These are phyloP conservation scores for Podarcis raffonei DNA, from an alignment of 2,113 vertebrate species.

Conservation along the genomic window DNA sequence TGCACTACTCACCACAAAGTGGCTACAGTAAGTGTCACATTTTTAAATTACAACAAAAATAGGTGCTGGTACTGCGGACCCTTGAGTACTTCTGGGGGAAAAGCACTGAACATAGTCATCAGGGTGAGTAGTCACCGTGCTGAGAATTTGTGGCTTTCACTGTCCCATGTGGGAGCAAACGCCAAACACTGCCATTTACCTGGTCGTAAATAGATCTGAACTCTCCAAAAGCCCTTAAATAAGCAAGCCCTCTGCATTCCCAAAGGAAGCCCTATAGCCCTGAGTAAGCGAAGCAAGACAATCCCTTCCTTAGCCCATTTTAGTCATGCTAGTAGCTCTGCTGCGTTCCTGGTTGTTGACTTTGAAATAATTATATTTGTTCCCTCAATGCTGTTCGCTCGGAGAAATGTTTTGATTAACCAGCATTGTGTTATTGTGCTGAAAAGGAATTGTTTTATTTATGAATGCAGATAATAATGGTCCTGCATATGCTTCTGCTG, in stretches of 20 bases:
- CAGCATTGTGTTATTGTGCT: neutral
- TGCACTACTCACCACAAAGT: no score
- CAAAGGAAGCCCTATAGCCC: neutral
- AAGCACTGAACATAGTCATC: no score
- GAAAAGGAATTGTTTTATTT: neutral
- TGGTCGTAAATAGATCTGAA: slow-evolving; percentile 5
- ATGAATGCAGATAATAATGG: accelerated
- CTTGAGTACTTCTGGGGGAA: no score
- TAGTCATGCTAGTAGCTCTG: neutral
- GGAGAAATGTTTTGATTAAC: slow-evolving; percentile 15
- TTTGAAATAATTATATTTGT: slow-evolving; percentile 25
- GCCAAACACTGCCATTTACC: neutral
- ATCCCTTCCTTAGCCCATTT: neutral
- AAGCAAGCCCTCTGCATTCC: slow-evolving; percentile 3
- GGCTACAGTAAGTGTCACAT: no score
- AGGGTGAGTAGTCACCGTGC: no score
- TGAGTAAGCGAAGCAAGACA: slow-evolving; percentile 25
- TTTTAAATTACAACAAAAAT: no score
- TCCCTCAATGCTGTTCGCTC: neutral
- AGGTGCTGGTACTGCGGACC: no score
- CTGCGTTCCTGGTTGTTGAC: neutral
- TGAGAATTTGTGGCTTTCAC: no score
- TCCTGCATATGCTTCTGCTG: neutral
- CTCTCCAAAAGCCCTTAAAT: slow-evolving; percentile 10
- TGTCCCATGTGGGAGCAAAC: no score